These are phyloP conservation scores for Lycocerus yunnanus DNA, from an alignment of 2,888 invertebrate genomes.

Conservation along the genomic window DNA sequence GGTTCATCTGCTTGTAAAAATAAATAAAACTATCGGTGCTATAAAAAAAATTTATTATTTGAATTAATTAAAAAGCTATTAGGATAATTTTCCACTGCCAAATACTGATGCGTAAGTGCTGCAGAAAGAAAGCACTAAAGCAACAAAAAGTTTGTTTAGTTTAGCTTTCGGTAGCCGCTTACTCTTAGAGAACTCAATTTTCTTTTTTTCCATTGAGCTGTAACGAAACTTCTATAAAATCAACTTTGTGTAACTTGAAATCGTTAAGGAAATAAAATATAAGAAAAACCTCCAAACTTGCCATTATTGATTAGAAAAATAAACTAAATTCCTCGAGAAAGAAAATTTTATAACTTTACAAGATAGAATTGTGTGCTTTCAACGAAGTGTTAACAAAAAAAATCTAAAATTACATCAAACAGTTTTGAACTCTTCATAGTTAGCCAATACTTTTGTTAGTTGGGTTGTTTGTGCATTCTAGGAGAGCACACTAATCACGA, in stretches of 20 bases:
- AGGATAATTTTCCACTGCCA: too few species aligned
- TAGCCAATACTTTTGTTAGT: too few species aligned
- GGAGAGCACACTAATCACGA: too few species aligned
- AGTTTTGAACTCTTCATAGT: background rate
- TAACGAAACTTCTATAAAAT: background rate
- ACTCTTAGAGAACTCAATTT: background rate
- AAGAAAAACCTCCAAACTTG: background rate
- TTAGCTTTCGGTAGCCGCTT: background rate
- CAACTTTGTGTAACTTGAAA: background rate
- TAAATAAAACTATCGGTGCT: too few species aligned
- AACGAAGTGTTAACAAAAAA: background rate
- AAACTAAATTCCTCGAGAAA: background rate
- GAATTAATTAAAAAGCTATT: too few species aligned
- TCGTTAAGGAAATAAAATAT: background rate
- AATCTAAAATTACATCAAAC: background rate
- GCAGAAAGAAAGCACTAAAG: too few species aligned
- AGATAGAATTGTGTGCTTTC: background rate
- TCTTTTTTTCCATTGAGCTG: background rate
- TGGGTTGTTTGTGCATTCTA: too few species aligned
- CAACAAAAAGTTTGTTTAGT: background rate
- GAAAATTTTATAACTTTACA: background rate
- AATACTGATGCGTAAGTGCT: too few species aligned
- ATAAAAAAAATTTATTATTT: background rate
- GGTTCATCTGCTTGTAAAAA: background rate
- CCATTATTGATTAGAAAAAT: background rate